phyloP scores from a whole-genome alignment of 2,797 vertebrate genomes.

The Leptatherina wallacei region DNA sequence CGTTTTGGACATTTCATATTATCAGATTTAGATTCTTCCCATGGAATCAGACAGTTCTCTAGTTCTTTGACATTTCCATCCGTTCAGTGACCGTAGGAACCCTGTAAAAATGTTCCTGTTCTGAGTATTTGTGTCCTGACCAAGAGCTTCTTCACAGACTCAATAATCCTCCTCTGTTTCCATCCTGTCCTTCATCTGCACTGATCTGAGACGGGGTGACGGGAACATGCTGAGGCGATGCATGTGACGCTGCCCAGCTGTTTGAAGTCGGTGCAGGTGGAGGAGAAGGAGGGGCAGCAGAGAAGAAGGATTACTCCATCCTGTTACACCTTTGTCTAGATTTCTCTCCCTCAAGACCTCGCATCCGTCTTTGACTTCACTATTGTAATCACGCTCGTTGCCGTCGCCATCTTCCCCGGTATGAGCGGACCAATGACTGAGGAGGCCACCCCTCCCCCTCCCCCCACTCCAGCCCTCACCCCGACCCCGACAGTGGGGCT shows the following conservation, averaged over 20 bases:
- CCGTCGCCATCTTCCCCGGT: constrained; percentile 92
- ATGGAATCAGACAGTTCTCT: constrained; percentile 24
- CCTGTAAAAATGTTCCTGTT: constrained; percentile 63
- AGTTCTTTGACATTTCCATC: constrained; percentile 21
- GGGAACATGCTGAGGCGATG: constrained; percentile 25
- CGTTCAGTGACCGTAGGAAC: constrained; percentile 40
- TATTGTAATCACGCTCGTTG: constrained; percentile 98
- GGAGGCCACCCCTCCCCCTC: constrained; percentile 87
- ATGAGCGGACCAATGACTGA: constrained; percentile 91
- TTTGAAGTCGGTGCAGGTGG: constrained; percentile 63
- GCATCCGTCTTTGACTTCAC: constrained; percentile 98
- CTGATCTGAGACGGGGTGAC: constrained; percentile 47
- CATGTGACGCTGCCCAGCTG: constrained; percentile 33
- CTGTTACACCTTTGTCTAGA: constrained; percentile 40
- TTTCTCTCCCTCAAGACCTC: constrained; percentile 88
- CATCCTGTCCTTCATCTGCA: constrained; percentile 61
- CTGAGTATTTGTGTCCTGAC: constrained; percentile 68
- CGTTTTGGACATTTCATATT: constrained; percentile 12
- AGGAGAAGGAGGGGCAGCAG: constrained; percentile 49
- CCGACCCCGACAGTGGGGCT: constrained; percentile 89
- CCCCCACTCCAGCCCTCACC: constrained; percentile 88
- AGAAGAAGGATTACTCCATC: constrained; percentile 62
- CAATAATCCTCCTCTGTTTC: constrained; percentile 45
- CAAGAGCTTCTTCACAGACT: constrained; percentile 46
- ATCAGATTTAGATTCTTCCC: neutral